Base-by-base conservation (phyloP, 2,888 invertebrate genomes). In the Hesperia comma region DNA sequence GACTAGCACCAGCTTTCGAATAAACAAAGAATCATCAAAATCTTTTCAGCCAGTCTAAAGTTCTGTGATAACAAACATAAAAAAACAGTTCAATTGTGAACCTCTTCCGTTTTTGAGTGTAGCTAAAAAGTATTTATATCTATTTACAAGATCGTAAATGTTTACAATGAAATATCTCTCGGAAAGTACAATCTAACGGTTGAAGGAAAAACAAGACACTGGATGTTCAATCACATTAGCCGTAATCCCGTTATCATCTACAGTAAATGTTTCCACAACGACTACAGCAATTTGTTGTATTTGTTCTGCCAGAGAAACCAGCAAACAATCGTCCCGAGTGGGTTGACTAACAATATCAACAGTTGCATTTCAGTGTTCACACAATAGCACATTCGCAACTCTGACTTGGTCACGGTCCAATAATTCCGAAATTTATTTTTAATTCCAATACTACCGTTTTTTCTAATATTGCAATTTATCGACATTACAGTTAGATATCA, bases 331-430 rank as follows among this genome's bases (percentile, higher is more conserved):
- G n/a, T 26, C 26, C 26, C 53, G 26, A 53, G 26, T 2, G 26
- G 53, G n/a, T 49, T 32, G n/a, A 26, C n/a, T 53, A 53, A 53
- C n/a, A 53, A 32, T 14, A 53, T 26, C 26, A 53, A 26, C 32
- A 53, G 53, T 53, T 53, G n/a, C n/a, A 32, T 53, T 32, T 53
- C 32, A 53, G 49, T 53, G 21, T 53, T 32, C 53, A 32, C 53
- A 53, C 6, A 26, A 32, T 53, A 5, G 53, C 7, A 53, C 21
- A 53, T 19, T 53, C 8, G 53, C 51, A 32, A 32, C 12, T 51
- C 19, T 12, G 19, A 32, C 7, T 53, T 53, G 6, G 32, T 53
- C 32, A n/a, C n/a, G 53, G 26, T 32, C 32, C 26, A 53, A 53
- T 53, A 53, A 32, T 15, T n/a, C 32, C n/a, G 32, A 14, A 19